Percentiles rank a stretch among this genome's conserved stretches.
Evolutionary conservation across 1,140 invertebrate genomes (phyloP).

Genomic region (Eueides isabella): DNA sequence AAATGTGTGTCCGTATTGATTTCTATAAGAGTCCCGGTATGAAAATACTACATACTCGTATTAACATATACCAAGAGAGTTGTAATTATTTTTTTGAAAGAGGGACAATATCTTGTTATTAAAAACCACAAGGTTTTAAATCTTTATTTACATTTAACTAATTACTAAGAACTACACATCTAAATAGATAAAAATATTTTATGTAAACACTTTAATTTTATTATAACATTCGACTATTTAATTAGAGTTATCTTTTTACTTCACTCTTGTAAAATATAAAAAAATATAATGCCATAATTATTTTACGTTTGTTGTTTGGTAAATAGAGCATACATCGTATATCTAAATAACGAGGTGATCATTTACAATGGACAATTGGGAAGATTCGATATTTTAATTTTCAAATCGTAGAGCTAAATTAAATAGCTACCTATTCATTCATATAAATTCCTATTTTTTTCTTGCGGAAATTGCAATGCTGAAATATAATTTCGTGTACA

Average conservation of each 20-base stretch:
- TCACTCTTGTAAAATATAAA: no score
- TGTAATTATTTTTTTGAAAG: not conserved
- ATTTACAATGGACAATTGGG: not conserved
- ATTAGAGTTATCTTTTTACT: not conserved
- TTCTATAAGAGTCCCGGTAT: no score
- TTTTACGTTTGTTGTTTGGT: not conserved
- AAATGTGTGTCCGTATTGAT: no score
- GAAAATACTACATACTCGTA: no score
- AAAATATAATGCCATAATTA: no score
- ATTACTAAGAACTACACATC: not conserved
- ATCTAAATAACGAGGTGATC: not conserved
- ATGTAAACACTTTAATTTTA: not conserved
- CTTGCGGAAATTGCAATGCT: no score
- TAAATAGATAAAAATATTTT: not conserved
- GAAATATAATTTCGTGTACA: no score
- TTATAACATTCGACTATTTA: not conserved
- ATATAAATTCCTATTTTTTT: not conserved
- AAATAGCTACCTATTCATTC: not conserved
- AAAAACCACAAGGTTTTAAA: not conserved
- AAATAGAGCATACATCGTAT: not conserved
- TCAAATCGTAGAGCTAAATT: not conserved
- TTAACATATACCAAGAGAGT: no score
- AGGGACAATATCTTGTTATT: not conserved
- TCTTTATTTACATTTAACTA: not conserved
- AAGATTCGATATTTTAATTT: not conserved